Evolutionary conservation across 1,140 invertebrate genomes (phyloP).

Genomic region (Lepidotrigona ventralis): DNA sequence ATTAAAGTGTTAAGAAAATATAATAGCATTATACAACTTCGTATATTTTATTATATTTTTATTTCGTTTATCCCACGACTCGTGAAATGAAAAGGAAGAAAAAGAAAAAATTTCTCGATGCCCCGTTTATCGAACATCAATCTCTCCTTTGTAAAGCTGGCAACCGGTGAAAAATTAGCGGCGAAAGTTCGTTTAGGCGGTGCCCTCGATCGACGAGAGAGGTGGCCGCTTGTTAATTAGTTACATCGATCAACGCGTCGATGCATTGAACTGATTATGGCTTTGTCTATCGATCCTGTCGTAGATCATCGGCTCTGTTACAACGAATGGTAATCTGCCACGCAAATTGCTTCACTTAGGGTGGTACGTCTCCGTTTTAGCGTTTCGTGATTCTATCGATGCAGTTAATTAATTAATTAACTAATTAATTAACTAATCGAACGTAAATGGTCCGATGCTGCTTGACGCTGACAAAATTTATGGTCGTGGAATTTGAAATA

Average conservation of each 20-base stretch:
- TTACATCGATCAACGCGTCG: slow-evolving; percentile 28
- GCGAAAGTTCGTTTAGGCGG: not conserved
- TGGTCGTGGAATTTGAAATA: not conserved
- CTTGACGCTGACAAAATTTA: not conserved
- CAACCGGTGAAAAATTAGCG: not conserved
- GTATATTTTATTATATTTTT: not conserved
- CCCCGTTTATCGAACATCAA: not conserved
- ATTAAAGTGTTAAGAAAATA: not conserved
- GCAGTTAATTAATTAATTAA: not conserved
- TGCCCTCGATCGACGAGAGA: not conserved
- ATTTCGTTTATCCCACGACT: not conserved
- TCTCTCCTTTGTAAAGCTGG: not conserved
- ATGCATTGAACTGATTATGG: slow-evolving; percentile 6
- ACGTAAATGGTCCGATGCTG: not conserved
- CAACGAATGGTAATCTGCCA: slow-evolving; percentile 17
- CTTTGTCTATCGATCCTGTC: slow-evolving; percentile 8
- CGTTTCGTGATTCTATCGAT: not conserved
- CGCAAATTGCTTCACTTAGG: slow-evolving; percentile 22
- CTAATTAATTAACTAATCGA: slow-evolving; percentile 9
- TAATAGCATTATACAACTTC: too few relatives aligned
- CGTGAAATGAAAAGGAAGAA: too few relatives aligned
- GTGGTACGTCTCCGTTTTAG: slow-evolving; percentile 4
- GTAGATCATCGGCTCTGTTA: slow-evolving; percentile 13
- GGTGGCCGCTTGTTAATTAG: slow-evolving; percentile 18
- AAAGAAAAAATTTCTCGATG: too few relatives aligned